Evolutionary conservation across 2,113 vertebrate genomes (phyloP).

Genomic region (Pluvianellus socialis): DNA sequence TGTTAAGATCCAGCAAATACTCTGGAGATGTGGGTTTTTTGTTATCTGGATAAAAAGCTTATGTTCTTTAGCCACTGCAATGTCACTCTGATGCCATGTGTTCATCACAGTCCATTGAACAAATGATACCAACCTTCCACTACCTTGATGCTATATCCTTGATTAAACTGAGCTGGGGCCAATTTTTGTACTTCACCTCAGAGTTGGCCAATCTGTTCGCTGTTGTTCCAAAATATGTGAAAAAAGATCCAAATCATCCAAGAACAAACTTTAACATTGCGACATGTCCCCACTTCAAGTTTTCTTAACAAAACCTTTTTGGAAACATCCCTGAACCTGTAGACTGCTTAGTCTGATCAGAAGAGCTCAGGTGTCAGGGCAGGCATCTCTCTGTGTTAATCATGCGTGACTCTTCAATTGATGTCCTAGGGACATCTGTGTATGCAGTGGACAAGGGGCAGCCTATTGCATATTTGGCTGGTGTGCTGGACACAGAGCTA

Average conservation of each 20-base stretch:
- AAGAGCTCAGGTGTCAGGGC: background rate
- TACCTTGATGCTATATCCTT: background rate
- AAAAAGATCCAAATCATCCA: background rate
- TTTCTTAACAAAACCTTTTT: background rate
- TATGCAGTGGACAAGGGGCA: background rate
- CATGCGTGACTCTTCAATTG: background rate
- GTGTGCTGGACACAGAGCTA: background rate
- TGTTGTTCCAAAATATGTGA: background rate
- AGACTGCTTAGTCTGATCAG: background rate
- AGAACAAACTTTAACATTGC: background rate
- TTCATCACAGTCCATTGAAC: background rate
- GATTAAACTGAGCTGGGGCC: background rate
- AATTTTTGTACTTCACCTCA: background rate
- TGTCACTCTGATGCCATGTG: background rate
- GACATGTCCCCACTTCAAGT: background rate
- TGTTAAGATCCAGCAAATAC: background rate
- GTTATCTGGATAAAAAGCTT: background rate
- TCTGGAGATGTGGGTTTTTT: background rate
- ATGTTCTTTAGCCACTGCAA: background rate
- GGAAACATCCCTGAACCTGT: background rate
- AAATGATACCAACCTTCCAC: background rate
- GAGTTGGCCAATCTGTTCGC: background rate
- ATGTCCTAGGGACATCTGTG: background rate
- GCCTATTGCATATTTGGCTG: background rate
- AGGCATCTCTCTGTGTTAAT: rapidly evolving